phyloP scores from a whole-genome alignment of 1,140 invertebrate genomes.

The Brachionus rotundiformis region DNA sequence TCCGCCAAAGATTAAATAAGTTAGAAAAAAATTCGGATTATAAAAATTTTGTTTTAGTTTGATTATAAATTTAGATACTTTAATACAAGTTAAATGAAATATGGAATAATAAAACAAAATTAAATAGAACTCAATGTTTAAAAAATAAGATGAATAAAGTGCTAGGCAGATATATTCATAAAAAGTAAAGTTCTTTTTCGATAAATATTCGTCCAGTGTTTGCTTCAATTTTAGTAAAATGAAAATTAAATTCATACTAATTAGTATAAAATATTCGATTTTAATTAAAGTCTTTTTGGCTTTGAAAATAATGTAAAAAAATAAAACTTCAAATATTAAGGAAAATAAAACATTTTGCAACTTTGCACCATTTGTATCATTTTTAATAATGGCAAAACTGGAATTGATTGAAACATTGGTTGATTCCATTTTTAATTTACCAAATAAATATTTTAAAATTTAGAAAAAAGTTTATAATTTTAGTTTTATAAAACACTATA shows the following conservation, averaged over 20 bases:
- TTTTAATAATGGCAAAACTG: no score
- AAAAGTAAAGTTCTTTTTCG: not conserved
- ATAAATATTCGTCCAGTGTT: not conserved
- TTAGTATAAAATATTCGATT: not conserved
- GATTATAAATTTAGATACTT: not conserved
- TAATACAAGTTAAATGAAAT: not conserved
- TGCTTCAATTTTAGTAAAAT: not conserved
- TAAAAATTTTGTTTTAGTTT: not conserved
- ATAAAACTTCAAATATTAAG: not conserved
- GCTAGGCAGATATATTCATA: not conserved
- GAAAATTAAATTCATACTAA: not conserved
- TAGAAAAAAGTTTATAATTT: no score
- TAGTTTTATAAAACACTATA: no score
- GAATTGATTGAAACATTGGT: not conserved
- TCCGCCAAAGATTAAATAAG: not conserved
- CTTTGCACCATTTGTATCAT: no score
- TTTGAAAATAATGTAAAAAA: not conserved
- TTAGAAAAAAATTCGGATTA: not conserved
- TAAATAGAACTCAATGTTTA: not conserved
- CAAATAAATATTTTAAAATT: no score
- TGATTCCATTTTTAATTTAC: no score
- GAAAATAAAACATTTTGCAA: no score
- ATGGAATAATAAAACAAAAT: not conserved
- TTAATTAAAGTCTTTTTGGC: not conserved
- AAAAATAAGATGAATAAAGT: not conserved